Evolutionary conservation across 2,113 vertebrate genomes (phyloP).

Genomic region (Eublepharis macularius): DNA sequence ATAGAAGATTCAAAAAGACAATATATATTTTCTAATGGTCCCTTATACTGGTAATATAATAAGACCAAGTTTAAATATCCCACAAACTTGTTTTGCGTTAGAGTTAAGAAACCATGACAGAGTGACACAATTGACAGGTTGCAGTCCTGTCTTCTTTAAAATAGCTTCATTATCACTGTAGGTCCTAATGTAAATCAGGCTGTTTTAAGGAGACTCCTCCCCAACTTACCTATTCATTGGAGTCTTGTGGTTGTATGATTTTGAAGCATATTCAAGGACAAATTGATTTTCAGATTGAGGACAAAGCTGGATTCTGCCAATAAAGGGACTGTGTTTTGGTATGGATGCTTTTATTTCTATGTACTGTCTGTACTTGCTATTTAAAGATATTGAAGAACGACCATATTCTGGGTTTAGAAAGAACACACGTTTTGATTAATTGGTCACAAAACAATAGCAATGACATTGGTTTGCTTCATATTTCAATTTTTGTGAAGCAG

Average conservation of each 20-base stretch:
- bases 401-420: constrained; percentile 37
- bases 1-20: not conserved
- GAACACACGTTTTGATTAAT: constrained; percentile 37
- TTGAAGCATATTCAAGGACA: constrained; percentile 38
- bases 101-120: not conserved
- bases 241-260: constrained; percentile 49
- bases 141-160: not conserved
- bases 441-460: constrained; percentile 46
- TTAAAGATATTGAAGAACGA: constrained; percentile 23
- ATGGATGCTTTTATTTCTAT: not conserved
- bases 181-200: not conserved
- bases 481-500: constrained; percentile 52
- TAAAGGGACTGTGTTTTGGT: constrained; percentile 20
- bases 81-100: not conserved
- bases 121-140: not conserved
- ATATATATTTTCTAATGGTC: not conserved
- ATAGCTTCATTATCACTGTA: not conserved
- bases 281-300: constrained; percentile 8
- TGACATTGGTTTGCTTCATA: constrained; percentile 56
- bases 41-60: not conserved
- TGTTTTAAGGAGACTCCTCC: not conserved
- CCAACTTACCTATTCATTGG: constrained; percentile 1
- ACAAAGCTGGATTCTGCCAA: not conserved
- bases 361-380: not conserved
- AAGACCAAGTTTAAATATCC: not conserved